Conservation (phyloP, 2,113 vertebrate genomes). For the Myotis brandtii region DNA sequence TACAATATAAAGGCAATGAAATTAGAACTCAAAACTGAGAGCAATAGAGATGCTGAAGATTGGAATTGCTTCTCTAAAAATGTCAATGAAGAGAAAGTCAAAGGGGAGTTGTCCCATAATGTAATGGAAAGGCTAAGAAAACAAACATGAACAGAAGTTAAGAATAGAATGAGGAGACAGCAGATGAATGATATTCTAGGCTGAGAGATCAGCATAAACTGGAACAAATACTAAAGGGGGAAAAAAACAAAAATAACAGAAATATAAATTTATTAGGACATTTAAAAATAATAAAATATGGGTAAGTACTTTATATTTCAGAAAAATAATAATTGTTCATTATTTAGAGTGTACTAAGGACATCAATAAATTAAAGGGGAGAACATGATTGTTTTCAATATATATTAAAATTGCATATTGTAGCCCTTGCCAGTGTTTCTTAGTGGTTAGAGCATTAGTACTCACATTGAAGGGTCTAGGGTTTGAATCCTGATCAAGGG, state of each 20-base stretch:
- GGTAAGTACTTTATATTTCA: background rate
- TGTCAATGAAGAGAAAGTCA: background rate
- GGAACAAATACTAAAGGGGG: background rate
- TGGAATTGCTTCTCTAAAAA: background rate
- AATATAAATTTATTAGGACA: too few relatives aligned
- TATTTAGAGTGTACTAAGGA: background rate
- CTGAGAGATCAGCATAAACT: background rate
- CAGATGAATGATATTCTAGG: background rate
- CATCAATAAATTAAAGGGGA: background rate
- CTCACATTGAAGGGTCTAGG: too few relatives aligned
- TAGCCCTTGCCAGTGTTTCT: too few relatives aligned
- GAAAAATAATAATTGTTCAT: background rate
- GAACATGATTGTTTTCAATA: background rate
- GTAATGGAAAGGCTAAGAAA: background rate
- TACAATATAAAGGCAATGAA: background rate
- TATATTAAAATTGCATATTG: background rate
- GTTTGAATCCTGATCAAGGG: too few relatives aligned
- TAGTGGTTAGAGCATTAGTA: too few relatives aligned
- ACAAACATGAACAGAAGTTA: background rate
- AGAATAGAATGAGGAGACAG: background rate
- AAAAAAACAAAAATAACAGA: too few relatives aligned
- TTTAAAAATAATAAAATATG: background rate
- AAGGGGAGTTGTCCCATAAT: background rate
- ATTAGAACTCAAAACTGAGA: background rate
- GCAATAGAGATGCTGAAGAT: background rate